phyloP scores from a whole-genome alignment of 1,140 invertebrate genomes.

The Orussus abietinus region DNA sequence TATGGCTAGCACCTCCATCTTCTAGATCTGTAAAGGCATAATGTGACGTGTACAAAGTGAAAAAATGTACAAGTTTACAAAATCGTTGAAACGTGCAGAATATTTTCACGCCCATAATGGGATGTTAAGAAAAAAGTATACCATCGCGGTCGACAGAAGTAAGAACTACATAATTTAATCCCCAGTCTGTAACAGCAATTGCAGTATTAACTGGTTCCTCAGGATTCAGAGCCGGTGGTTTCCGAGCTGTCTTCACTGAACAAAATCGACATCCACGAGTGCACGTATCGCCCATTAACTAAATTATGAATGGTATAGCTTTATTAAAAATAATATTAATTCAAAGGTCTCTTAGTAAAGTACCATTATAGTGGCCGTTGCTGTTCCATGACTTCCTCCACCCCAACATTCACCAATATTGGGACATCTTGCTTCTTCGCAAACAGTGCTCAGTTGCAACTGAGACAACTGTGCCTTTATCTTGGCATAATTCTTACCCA shows the following conservation, averaged over 20 bases:
- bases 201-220: slow-evolving; percentile 93
- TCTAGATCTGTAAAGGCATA: slow-evolving; percentile 65
- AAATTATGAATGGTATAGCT: slow-evolving; percentile 30
- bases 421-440: slow-evolving; percentile 97
- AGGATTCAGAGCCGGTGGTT: slow-evolving; percentile 87
- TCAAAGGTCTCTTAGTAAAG: slow-evolving; percentile 22
- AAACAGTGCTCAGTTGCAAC: slow-evolving; percentile 94
- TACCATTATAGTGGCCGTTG: slow-evolving; percentile 90
- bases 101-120: no score
- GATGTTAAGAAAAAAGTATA: no score
- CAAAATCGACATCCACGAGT: slow-evolving; percentile 94
- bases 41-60: no score
- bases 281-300: slow-evolving; percentile 91
- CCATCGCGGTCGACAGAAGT: slow-evolving; percentile 98
- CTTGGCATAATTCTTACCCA: slow-evolving; percentile 77
- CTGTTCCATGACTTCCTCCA: slow-evolving; percentile 80
- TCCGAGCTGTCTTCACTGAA: slow-evolving; percentile 93
- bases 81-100: no score
- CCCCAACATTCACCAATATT: slow-evolving; percentile 99
- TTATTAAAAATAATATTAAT: slow-evolving; percentile 9
- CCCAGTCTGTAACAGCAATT: slow-evolving; percentile 88
- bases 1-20: slow-evolving; percentile 88
- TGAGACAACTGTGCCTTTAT: slow-evolving; percentile 84
- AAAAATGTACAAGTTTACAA: no score
- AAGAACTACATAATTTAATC: slow-evolving; percentile 94